phyloP scores from a whole-genome alignment of 2,113 vertebrate genomes.

The Eclectus roratus region DNA sequence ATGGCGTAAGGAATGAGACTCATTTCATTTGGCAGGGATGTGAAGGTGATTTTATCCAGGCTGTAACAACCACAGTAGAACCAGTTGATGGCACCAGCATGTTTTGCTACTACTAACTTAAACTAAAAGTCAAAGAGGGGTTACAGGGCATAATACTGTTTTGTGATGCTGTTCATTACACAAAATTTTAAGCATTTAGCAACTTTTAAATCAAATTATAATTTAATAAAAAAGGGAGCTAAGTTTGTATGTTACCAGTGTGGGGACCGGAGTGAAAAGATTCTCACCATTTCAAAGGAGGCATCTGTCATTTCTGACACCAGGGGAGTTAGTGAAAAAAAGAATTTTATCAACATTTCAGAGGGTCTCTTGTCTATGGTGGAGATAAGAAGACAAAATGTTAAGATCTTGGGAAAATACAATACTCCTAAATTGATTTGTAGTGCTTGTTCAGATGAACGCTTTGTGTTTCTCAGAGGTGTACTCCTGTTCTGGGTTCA shows the following conservation, averaged over 20 bases:
- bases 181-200: not conserved
- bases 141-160: not conserved
- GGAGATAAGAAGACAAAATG: not conserved
- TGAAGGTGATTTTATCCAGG: not conserved
- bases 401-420: not conserved
- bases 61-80: not conserved
- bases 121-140: not conserved
- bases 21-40: not conserved
- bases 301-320: not conserved
- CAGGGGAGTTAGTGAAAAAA: not conserved
- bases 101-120: not conserved
- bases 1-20: not conserved
- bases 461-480: not conserved
- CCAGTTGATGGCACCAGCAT: not conserved
- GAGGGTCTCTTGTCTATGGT: not conserved
- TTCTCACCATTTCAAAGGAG: not conserved
- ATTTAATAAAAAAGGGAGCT: not conserved
- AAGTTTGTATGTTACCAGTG: not conserved
- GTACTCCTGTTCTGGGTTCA: not conserved
- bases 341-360: not conserved
- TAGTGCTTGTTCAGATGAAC: not conserved
- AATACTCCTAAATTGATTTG: not conserved
- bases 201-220: not conserved
- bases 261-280: not conserved
- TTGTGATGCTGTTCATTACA: not conserved